A percentile compares a stretch with the other conserved stretches of the same genome.
phyloP scores from a whole-genome alignment of 2,888 invertebrate genomes.

The Cephus nigrinus region DNA sequence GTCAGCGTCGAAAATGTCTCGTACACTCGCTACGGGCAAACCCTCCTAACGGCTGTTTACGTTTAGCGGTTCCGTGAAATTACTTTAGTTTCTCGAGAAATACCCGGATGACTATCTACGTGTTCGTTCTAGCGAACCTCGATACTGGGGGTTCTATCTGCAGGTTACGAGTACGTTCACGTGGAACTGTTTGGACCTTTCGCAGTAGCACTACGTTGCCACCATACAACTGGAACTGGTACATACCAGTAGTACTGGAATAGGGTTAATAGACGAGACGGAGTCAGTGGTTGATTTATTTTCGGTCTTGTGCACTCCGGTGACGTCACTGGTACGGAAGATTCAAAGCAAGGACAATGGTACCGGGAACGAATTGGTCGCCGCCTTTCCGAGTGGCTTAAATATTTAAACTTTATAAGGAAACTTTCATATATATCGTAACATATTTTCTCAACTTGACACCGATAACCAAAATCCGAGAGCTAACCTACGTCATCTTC shows the following conservation, averaged over 20 bases:
- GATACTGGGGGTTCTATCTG: neutral
- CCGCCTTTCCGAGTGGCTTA: neutral
- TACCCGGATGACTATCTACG: neutral
- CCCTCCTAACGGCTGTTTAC: neutral
- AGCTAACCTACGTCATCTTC: too few relatives aligned
- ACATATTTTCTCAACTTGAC: too few relatives aligned
- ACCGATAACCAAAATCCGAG: too few relatives aligned
- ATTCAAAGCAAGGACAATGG: neutral
- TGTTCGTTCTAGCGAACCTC: neutral
- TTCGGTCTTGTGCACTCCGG: neutral
- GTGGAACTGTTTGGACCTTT: neutral
- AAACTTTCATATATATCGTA: too few relatives aligned
- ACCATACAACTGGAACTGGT: neutral
- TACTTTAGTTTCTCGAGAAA: neutral
- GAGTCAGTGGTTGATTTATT: neutral
- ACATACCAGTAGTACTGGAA: neutral
- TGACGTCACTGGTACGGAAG: neutral
- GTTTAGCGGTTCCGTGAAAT: neutral
- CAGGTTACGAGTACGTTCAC: neutral
- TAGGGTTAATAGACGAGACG: neutral
- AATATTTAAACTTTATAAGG: neutral
- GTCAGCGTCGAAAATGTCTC: neutral
- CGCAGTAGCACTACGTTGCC: neutral
- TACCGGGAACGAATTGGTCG: neutral
- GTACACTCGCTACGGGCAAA: neutral